Evolutionary conservation across 2,888 invertebrate species (phyloP).

Genomic region (Byasa hedistus): DNA sequence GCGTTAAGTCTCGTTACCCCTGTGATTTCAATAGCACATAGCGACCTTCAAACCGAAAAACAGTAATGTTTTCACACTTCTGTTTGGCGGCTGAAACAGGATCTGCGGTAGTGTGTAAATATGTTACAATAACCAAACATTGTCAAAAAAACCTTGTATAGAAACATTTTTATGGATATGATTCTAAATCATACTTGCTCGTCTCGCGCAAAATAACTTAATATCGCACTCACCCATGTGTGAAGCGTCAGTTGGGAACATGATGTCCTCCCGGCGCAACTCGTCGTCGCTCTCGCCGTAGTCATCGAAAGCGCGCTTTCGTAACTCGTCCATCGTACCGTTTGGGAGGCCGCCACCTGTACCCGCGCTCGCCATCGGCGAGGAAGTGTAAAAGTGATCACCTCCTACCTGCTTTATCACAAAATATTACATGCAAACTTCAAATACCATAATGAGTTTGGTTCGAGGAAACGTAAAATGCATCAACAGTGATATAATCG

Average conservation of each 20-base stretch:
- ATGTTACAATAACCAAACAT: too few species aligned
- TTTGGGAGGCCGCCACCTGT: conserved; percentile 81
- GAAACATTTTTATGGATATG: too few species aligned
- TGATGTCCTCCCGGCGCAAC: conserved; percentile 90
- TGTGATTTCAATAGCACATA: too few species aligned
- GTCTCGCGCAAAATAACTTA: too few species aligned
- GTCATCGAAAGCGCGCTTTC: conserved; percentile 85
- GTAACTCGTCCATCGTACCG: conserved; percentile 81
- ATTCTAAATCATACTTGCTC: too few species aligned
- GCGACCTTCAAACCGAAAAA: too few species aligned
- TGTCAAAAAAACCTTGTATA: too few species aligned
- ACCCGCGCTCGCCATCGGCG: conserved; percentile 66
- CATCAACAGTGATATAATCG: too few species aligned
- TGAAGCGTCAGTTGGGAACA: conserved; percentile 86
- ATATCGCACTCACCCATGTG: conserved; percentile 72
- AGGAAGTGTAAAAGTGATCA: conserved; percentile 74
- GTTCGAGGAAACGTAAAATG: background rate
- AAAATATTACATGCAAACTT: background rate
- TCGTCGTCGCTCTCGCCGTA: conserved; percentile 95
- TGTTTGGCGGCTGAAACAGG: too few species aligned
- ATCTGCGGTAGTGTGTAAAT: too few species aligned
- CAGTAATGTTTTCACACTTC: too few species aligned
- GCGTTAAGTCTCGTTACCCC: too few species aligned
- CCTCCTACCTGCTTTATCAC: conserved; percentile 51
- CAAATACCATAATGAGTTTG: background rate